A percentile compares a stretch with the other conserved stretches of the same genome.
Evolutionary conservation across 2,797 vertebrate species (phyloP).

Genomic region (Morelia viridis): DNA sequence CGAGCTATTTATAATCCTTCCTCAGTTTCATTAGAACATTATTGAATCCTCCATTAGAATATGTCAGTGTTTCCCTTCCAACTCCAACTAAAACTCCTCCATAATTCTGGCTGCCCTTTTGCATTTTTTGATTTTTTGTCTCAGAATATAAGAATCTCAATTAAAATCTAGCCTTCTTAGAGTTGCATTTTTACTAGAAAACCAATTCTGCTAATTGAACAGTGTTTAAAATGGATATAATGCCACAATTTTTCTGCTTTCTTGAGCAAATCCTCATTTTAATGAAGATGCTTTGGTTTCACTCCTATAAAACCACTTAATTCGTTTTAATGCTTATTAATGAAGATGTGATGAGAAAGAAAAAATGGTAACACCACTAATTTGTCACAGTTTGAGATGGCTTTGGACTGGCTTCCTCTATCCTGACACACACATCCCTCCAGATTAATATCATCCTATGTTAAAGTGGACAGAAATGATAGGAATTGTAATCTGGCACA

Average conservation of each 20-base stretch:
- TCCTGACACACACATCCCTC: neutral
- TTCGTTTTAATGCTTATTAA: neutral
- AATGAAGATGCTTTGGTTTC: neutral
- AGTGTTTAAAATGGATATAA: neutral
- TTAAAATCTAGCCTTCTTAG: slow-evolving; percentile 27
- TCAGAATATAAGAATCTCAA: neutral
- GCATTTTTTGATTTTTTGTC: slow-evolving; percentile 20
- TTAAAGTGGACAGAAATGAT: neutral
- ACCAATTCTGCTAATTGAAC: neutral
- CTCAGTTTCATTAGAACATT: slow-evolving; percentile 34
- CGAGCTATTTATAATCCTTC: slow-evolving; percentile 33
- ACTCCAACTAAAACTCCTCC: slow-evolving; percentile 27
- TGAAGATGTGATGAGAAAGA: neutral
- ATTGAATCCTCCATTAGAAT: slow-evolving; percentile 37
- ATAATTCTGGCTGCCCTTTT: slow-evolving; percentile 14
- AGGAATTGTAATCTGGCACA: neutral
- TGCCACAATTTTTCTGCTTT: neutral
- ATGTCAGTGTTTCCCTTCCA: slow-evolving; percentile 32
- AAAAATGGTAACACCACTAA: neutral
- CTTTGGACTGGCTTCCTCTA: neutral
- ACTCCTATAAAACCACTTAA: neutral
- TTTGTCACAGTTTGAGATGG: neutral
- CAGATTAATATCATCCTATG: neutral
- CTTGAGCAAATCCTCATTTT: neutral
- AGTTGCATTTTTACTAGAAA: slow-evolving; percentile 13